A percentile compares a stretch with the other conserved stretches of the same genome.
Evolutionary conservation across 2,113 vertebrate species (phyloP).

Genomic region (Pelmatolapia mariae): DNA sequence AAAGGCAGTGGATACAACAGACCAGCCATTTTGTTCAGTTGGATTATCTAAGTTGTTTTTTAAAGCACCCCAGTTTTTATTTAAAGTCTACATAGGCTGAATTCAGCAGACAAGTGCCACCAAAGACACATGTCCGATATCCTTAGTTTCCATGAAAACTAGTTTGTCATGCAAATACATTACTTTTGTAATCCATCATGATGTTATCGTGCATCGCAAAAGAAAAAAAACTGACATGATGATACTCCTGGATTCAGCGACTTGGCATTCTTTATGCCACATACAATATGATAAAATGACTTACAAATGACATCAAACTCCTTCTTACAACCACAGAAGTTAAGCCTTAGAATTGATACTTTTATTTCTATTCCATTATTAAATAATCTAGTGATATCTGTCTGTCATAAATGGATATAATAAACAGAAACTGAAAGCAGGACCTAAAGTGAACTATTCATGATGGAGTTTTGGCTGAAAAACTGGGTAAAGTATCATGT

Average conservation of each 20-base stretch:
- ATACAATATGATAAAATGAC: background rate
- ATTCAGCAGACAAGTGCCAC: background rate
- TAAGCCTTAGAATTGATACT: background rate
- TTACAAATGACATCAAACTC: background rate
- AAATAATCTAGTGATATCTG: background rate
- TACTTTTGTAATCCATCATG: background rate
- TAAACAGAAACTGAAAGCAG: background rate
- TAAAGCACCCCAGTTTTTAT: background rate
- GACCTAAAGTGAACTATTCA: background rate
- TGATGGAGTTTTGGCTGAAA: background rate
- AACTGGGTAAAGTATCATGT: background rate
- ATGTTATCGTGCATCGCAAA: background rate
- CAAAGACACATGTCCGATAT: background rate
- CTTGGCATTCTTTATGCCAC: background rate
- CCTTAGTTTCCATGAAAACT: background rate
- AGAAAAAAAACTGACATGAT: background rate
- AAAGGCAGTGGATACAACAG: background rate
- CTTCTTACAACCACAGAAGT: background rate
- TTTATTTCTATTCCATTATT: background rate
- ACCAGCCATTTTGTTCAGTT: too few relatives aligned
- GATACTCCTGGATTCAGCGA: background rate
- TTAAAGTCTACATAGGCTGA: background rate
- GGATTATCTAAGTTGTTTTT: background rate
- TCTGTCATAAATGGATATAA: background rate
- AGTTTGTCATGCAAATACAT: background rate